Evolutionary conservation across 2,797 vertebrate species (phyloP).

Genomic region (Taeniopygia guttata): DNA sequence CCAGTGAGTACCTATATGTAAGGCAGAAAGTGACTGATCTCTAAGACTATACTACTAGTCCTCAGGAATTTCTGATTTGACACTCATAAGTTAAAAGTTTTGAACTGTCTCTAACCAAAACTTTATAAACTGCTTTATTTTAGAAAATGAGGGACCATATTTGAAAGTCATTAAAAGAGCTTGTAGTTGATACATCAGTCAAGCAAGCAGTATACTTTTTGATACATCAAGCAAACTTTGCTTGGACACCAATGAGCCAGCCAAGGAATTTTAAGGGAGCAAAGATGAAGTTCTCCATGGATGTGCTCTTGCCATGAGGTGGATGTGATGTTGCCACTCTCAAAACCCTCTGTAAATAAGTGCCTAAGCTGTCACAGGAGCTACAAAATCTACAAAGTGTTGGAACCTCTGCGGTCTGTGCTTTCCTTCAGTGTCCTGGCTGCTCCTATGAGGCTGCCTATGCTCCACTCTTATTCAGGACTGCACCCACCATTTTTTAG

Average conservation of each 20-base stretch:
- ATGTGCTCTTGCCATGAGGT: neutral
- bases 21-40: neutral
- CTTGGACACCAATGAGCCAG: neutral
- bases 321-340: neutral
- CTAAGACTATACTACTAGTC: neutral
- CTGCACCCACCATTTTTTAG: neutral
- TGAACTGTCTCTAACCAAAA: neutral
- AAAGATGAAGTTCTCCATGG: rapidly evolving
- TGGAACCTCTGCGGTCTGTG: neutral
- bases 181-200: neutral
- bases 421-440: neutral
- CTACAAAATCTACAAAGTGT: neutral
- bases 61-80: neutral
- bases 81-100: neutral
- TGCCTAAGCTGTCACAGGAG: neutral
- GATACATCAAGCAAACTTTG: neutral
- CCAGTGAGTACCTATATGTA: neutral
- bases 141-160: neutral
- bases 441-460: neutral
- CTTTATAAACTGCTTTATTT: neutral
- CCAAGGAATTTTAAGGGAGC: neutral
- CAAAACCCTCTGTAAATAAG: neutral
- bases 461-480: neutral
- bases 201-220: neutral
- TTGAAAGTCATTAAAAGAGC: neutral